Evolutionary conservation across 2,888 invertebrate genomes (phyloP).

Genomic region (Stenchaetothrips biformis): DNA sequence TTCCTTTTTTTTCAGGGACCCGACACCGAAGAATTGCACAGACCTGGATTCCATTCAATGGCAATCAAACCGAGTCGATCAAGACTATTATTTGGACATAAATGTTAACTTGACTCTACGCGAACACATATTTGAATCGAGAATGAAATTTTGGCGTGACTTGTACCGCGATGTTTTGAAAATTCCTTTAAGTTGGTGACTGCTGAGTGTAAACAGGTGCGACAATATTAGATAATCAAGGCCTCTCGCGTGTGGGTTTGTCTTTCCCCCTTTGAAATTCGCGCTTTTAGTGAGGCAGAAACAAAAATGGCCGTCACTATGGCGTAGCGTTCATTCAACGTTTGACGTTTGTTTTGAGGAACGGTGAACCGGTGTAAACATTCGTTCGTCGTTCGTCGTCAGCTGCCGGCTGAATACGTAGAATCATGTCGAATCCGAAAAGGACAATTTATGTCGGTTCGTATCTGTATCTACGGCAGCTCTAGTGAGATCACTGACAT

Average conservation of each 20-base stretch:
- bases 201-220: background rate
- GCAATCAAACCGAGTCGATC: background rate
- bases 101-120: background rate
- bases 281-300: too few species aligned
- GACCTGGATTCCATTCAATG: background rate
- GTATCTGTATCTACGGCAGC: background rate
- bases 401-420: background rate
- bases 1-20: background rate
- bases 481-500: too few species aligned
- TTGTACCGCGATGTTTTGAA: background rate
- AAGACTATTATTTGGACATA: background rate
- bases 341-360: background rate
- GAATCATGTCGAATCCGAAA: background rate
- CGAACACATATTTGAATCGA: background rate
- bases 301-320: background rate
- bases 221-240: background rate
- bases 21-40: background rate
- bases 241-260: too few species aligned
- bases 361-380: background rate
- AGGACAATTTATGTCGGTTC: conserved; percentile 3
- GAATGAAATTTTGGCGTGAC: background rate
- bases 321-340: background rate
- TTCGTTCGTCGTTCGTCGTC: background rate
- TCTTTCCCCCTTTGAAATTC: too few species aligned
- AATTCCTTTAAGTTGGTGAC: background rate